Evolutionary conservation across 2,888 invertebrate species (phyloP).

Genomic region (Brachyptera putata): DNA sequence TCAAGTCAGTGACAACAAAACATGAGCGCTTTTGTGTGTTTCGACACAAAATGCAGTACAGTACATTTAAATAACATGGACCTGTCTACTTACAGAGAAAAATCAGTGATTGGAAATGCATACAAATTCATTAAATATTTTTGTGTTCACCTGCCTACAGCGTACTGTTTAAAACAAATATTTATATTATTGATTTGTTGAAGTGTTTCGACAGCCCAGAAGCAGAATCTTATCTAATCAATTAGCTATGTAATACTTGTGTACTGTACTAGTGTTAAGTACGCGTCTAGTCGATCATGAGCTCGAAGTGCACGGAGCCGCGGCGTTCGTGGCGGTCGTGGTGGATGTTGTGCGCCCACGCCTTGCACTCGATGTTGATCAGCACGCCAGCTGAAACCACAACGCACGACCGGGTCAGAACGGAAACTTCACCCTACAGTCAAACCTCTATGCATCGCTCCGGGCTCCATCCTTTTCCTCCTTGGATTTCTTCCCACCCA

Average conservation of each 20-base stretch:
- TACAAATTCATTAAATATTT: not conserved
- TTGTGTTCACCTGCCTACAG: not conserved
- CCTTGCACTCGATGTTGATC: constrained; percentile 91
- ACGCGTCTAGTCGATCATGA: constrained; percentile 76
- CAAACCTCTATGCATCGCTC: too few species aligned
- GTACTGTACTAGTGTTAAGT: constrained; percentile 24
- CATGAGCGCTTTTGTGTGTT: not conserved
- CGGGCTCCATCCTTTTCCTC: too few species aligned
- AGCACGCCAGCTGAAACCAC: constrained; percentile 68
- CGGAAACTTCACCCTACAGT: too few species aligned
- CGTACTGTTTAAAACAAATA: constrained; percentile 1
- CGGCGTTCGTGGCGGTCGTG: constrained; percentile 85
- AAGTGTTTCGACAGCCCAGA: constrained; percentile 16
- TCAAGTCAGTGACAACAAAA: not conserved
- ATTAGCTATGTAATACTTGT: constrained; percentile 19
- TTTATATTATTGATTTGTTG: not conserved
- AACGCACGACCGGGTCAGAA: not conserved
- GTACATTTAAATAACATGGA: constrained; percentile 12
- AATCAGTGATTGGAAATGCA: constrained; percentile 7
- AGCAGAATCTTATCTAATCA: constrained; percentile 15
- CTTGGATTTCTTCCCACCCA: too few species aligned
- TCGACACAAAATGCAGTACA: constrained; percentile 20
- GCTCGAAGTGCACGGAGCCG: constrained; percentile 91
- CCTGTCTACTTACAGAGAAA: not conserved
- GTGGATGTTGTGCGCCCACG: constrained; percentile 84